Evolutionary conservation across 2,888 invertebrate species (phyloP), one percentile per base, ranked within the genome.

Genomic region (Amphipoea oculea): DNA sequence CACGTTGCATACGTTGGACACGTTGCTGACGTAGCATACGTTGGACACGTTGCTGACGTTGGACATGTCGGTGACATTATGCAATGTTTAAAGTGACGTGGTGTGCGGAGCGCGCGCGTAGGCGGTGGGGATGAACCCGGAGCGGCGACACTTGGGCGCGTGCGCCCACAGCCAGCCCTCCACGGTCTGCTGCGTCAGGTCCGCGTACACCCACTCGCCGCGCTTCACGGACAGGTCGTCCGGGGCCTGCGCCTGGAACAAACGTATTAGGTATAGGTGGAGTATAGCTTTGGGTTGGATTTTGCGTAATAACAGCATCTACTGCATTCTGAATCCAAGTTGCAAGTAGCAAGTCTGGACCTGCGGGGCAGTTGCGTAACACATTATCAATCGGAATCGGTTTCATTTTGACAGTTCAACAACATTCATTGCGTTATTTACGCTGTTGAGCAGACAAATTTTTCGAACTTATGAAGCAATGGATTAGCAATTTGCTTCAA

Each of bases 141-240:
- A 99, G 94, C 99, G 98, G 51, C 99, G 97, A 4, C 98, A 98
- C 95, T 99, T 99, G 14, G 99, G 99, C 17, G 99, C 99, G 96
- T 99, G 99, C 0, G 99, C 98, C 99, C 99, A 99, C 86, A 99
- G 96, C 99, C 98, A 99, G 62, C 99, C 99, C 94, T 99, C 99
- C 62, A 99, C 99, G 0, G 99, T 99, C 96, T 99, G 99, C 97
- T 99, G 99, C 90, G 98, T 98, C 73, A 99, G 97, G 96, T 99
- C 99, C 0, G 99, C 99, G 95, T 99, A 99, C 88, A 99, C 99
- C 99, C 99, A 99, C 93, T 99, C 99, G 14, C 99, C 99, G 77
- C 99, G 97, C 88, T 98, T 97, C 82, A 99, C 99, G 9, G 99
- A 98, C 79, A 99, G 96, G 96, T 99, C 99, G 93, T 99, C 99